A percentile compares a stretch with the other conserved stretches of the same genome.
phyloP scores from a whole-genome alignment of 2,888 invertebrate genomes.

The Tenthredo livida region DNA sequence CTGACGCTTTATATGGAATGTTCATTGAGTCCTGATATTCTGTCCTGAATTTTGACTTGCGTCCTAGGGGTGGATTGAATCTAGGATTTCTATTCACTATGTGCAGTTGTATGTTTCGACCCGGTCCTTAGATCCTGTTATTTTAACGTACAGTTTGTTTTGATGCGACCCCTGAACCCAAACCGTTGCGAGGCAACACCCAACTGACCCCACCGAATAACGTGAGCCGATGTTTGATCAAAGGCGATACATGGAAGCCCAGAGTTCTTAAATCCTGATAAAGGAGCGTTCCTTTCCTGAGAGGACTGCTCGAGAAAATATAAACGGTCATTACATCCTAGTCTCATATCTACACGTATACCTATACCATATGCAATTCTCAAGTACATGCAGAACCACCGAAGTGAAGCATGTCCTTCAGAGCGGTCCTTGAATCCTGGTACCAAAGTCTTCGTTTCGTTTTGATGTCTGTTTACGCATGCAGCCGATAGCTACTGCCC shows the following conservation, averaged over 20 bases:
- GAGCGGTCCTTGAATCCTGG: slow-evolving; percentile 59
- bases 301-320: background rate
- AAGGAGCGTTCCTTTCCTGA: slow-evolving; percentile 10
- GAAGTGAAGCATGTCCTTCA: background rate
- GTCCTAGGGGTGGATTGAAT: background rate
- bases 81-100: slow-evolving; percentile 32
- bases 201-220: background rate
- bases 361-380: background rate
- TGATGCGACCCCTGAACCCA: slow-evolving; percentile 32
- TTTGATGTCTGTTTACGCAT: slow-evolving; percentile 65
- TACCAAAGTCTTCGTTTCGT: slow-evolving; percentile 64
- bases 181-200: slow-evolving; percentile 42
- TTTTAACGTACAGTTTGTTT: slow-evolving; percentile 49
- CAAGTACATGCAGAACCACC: background rate
- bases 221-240: background rate
- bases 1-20: background rate
- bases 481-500: slow-evolving; percentile 11
- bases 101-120: background rate
- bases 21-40: slow-evolving; percentile 30
- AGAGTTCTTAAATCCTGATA: slow-evolving; percentile 36
- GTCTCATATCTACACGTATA: background rate
- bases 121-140: slow-evolving; percentile 27
- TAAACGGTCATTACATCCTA: background rate
- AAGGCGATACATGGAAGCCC: background rate
- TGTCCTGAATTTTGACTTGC: background rate